Percentiles rank a stretch among this genome's conserved stretches.
Conservation (phyloP, 2,113 vertebrate species). For the Otocyon megalotis region DNA sequence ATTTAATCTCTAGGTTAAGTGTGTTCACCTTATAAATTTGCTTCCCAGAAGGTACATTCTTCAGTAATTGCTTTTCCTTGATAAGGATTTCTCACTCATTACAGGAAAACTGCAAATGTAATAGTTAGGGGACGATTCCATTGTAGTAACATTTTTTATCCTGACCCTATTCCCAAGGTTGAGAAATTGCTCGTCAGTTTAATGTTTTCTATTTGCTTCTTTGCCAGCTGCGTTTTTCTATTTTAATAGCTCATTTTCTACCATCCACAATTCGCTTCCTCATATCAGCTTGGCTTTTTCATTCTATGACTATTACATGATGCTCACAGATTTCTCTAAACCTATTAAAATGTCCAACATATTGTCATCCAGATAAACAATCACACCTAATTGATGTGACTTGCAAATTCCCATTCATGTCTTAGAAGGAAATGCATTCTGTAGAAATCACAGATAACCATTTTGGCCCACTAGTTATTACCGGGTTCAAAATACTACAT, state of each 20-base stretch:
- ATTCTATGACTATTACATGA: conserved; percentile 29
- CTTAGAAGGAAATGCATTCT: conserved; percentile 21
- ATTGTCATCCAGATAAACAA: conserved; percentile 65
- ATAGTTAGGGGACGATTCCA: conserved; percentile 48
- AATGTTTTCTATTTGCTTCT: conserved; percentile 68
- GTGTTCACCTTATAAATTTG: conserved; percentile 75
- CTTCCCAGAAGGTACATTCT: conserved; percentile 60
- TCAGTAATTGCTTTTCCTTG: conserved; percentile 76
- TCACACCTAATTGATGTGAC: neutral
- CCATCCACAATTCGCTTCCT: conserved; percentile 5
- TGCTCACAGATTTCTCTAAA: conserved; percentile 72
- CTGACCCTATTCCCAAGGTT: conserved; percentile 51
- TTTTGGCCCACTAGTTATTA: neutral
- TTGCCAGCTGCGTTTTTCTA: conserved; percentile 2
- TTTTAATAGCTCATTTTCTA: conserved; percentile 69
- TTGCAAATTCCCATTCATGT: conserved; percentile 29
- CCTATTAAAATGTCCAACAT: conserved; percentile 58
- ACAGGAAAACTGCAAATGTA: conserved; percentile 64
- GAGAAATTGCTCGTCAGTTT: conserved; percentile 51
- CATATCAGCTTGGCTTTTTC: conserved; percentile 55
- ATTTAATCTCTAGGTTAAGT: conserved; percentile 73
- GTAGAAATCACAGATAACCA: neutral
- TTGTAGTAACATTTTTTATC: conserved; percentile 72
- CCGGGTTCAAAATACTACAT: neutral
- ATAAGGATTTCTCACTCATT: conserved; percentile 74